Evolutionary conservation across 2,797 vertebrate genomes (phyloP), one percentile per base, ranked within the genome.

Genomic region (Phataginus tricuspis): DNA sequence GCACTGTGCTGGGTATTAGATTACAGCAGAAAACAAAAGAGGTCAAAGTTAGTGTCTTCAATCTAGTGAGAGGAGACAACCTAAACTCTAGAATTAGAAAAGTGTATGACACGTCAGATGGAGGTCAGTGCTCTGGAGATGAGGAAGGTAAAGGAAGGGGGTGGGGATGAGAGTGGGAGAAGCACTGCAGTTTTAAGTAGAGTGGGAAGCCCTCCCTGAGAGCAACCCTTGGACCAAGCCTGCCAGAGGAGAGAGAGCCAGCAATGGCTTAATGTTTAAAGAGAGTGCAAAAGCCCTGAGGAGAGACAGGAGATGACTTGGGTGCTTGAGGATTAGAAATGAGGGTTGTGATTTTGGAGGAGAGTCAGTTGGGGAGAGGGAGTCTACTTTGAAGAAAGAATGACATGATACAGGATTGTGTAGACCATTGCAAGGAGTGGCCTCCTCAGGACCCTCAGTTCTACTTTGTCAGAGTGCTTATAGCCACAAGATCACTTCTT

Each of bases 111-210:
- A 10, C 13, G 34, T 55, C 9, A 42, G 6, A 55, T 37, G 39
- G 7, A 59, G 25, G 72, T 31, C 19, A 59, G 0, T 31, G 6
- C 1, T 34, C 12, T 21, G 11, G 15, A 57, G 25, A 83, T 77
- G 77, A n/a, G 34, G 29, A 27, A 9, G 2, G 4, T 18, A 78
- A 61, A n/a, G 10, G 37, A 59, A 39, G 31, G 3, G 14, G 3
- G 13, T 7, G 25, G 0, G 11, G 1, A 1, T 19, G 2, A 5
- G 37, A 16, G 2, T 5, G 14, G 29, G 0, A 23, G 13, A 11
- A 55, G 27, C 10, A 34, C 4, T 27, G 42, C 2, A 14, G 2
- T 31, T 79, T 92, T 86, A 37, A 79, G 59, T 1, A 27, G 10
- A 34, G 5, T 34, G 12, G 45, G 34, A 79, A 61, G 4, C 0